These are phyloP conservation scores for Hassar affinis DNA, from an alignment of 2,113 vertebrate genomes.

Conservation along the genomic window DNA sequence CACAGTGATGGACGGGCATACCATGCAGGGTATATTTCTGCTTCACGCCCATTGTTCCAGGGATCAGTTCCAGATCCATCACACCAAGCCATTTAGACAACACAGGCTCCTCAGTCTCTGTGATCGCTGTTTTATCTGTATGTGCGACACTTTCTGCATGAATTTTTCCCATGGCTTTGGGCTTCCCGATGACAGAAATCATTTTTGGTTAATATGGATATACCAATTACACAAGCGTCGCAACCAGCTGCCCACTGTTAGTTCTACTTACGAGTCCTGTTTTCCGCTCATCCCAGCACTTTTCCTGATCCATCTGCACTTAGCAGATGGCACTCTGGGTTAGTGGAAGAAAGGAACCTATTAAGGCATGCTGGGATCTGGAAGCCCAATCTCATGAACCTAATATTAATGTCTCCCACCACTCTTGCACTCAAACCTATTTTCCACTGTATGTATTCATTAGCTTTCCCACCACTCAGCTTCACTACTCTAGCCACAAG, in stretches of 20 bases:
- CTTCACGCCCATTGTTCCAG: too few relatives aligned
- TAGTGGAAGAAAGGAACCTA: constrained; percentile 44
- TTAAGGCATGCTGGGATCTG: constrained; percentile 35
- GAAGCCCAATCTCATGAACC: constrained; percentile 44
- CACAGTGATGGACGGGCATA: background rate
- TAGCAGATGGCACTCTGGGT: constrained; percentile 40
- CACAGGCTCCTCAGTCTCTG: constrained; percentile 10
- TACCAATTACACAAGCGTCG: constrained; percentile 39
- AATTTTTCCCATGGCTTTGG: constrained; percentile 31
- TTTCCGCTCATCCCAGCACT: constrained; percentile 56
- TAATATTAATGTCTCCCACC: constrained; percentile 45
- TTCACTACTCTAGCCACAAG: constrained; percentile 15
- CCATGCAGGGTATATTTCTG: background rate
- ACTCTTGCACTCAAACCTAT: constrained; percentile 44
- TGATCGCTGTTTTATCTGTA: constrained; percentile 13
- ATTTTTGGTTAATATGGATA: constrained; percentile 37
- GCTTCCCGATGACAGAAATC: constrained; percentile 18
- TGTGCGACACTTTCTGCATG: background rate
- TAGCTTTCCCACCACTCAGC: constrained; percentile 36
- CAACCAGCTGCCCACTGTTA: constrained; percentile 34
- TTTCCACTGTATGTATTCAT: constrained; percentile 58
- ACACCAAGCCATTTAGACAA: constrained; percentile 23
- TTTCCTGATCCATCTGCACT: constrained; percentile 48
- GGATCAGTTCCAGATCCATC: too few relatives aligned
- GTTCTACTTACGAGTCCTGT: constrained; percentile 33